Evolutionary conservation across 1,140 invertebrate genomes (phyloP), one percentile per base, ranked within the genome.

Genomic region (Drosophila biarmipes): DNA sequence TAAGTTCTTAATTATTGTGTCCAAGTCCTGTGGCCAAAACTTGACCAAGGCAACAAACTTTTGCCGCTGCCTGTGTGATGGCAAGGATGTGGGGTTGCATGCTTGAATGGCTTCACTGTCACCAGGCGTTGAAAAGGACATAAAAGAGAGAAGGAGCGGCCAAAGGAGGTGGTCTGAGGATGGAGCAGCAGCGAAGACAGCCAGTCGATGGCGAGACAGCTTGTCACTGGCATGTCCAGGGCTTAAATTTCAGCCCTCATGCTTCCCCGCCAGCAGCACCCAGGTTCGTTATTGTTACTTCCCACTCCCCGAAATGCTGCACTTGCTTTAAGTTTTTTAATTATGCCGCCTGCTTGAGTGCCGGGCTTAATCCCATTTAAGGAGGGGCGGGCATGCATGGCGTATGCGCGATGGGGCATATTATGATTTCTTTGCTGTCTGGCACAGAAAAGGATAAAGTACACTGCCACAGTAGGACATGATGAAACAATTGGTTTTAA

Each of bases 311-410:
- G 3, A 0, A 17, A 38, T 11, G 10, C 6, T 21, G 42, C 37
- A 46, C 24, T 42, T 4, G 38, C 52, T 51, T 74, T 74, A 51
- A 74, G 46, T 64, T 73, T 62, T 74, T 74, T 74, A 74, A 74
- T 74, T 74, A 74, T 52, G 45, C 43, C n/a, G 31, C 66, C 34
- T 38, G 66, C 19, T 53, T 68, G 46, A 48, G 35, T 51, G 37
- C 35, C 24, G 24, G 48, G 17, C n/a, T 31, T 74, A 74, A 66
- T 74, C 71, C 58, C 43, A 56, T 74, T 74, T 57, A 52, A 45
- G 35, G 42, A 14, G 46, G 31, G 45, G 29, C 27, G 27, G 27
- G 27, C 8, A 45, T 34, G 34, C 58, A 63, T 51, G 57, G 21
- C 68, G 67, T 71, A 53, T 72, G 34, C 24, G 54, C 14, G 46